Evolutionary conservation across 2,888 invertebrate species (phyloP).

Genomic region (Hirudinaria manillensis): DNA sequence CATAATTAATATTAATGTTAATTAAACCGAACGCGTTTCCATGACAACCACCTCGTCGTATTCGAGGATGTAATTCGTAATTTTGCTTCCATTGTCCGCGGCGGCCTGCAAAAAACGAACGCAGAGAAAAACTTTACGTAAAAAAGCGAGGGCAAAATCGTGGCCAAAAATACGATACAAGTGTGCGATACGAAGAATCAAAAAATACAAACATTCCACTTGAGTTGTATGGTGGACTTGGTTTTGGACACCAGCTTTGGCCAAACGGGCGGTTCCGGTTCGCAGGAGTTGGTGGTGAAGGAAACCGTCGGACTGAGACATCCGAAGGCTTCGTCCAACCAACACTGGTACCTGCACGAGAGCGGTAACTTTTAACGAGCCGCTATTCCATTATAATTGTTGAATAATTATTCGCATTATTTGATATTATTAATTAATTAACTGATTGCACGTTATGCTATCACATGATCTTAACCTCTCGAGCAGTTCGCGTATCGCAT

Average conservation of each 20-base stretch:
- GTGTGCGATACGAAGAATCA: neutral
- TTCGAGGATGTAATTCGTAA: constrained; percentile 72
- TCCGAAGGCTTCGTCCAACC: constrained; percentile 62
- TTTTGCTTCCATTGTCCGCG: constrained; percentile 72
- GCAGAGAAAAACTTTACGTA: neutral
- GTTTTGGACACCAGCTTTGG: constrained; percentile 69
- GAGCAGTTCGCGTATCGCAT: neutral
- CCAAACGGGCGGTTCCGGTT: constrained; percentile 66
- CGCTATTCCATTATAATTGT: neutral
- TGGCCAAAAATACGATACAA: neutral
- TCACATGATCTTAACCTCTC: no score
- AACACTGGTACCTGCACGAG: constrained; percentile 53
- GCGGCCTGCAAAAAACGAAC: constrained; percentile 57
- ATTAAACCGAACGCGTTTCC: no score
- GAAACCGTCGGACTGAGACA: constrained; percentile 71
- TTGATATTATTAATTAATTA: no score
- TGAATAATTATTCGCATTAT: no score
- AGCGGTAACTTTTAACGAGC: neutral
- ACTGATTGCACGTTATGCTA: no score
- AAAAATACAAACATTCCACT: constrained; percentile 54
- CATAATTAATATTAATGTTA: no score
- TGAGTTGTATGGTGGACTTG: constrained; percentile 61
- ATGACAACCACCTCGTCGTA: constrained; percentile 51
- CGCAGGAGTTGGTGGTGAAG: constrained; percentile 74
- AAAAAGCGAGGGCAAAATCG: neutral